Conservation (phyloP, 2,888 invertebrate genomes). For the Ophion ellenae region DNA sequence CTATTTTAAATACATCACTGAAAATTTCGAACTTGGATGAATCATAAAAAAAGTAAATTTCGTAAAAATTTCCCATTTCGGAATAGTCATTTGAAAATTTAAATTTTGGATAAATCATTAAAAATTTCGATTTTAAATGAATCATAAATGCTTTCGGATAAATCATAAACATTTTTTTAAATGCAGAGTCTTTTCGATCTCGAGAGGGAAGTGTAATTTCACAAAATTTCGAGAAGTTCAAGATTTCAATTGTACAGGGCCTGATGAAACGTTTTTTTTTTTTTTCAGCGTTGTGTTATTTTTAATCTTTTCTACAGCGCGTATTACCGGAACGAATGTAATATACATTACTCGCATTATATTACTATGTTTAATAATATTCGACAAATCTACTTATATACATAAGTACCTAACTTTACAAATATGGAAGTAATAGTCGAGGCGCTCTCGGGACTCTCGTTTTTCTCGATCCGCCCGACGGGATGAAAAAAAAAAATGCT, state of each 20-base stretch:
- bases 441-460: too few species aligned
- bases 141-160: too few species aligned
- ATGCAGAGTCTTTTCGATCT: too few species aligned
- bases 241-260: slow-evolving; percentile 14
- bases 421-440: slow-evolving; percentile 29
- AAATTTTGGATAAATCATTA: too few species aligned
- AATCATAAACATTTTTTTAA: too few species aligned
- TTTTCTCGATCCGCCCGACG: background rate
- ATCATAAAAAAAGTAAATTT: too few species aligned
- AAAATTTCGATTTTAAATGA: too few species aligned
- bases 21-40: too few species aligned
- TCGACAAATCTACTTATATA: slow-evolving; percentile 51
- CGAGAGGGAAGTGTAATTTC: too few species aligned
- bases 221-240: background rate
- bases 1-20: too few species aligned
- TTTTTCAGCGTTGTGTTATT: background rate
- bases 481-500: background rate
- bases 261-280: slow-evolving; percentile 9
- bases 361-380: slow-evolving; percentile 22
- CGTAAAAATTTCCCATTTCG: too few species aligned
- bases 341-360: slow-evolving; percentile 29
- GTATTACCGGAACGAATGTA: slow-evolving; percentile 7
- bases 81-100: too few species aligned
- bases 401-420: slow-evolving; percentile 45
- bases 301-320: background rate